These are phyloP conservation scores for Sphenodon punctatus DNA, from an alignment of 2,797 vertebrate genomes.

Conservation along the genomic window DNA sequence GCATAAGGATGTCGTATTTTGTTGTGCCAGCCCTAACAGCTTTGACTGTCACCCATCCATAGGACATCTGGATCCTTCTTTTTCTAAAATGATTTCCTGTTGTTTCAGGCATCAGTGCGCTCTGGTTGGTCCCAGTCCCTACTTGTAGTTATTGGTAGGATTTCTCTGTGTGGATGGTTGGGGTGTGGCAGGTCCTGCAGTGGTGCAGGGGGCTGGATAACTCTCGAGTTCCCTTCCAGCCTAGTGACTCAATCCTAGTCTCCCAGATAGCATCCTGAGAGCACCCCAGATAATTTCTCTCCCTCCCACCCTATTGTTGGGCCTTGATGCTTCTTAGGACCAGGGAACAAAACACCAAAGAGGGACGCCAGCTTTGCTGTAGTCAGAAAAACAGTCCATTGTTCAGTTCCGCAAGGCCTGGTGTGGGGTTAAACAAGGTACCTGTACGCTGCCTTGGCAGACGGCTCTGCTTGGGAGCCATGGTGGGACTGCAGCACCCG, in stretches of 20 bases:
- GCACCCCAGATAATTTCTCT: background rate
- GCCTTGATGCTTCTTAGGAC: background rate
- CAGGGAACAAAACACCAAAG: too few species aligned
- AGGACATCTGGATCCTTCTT: too few species aligned
- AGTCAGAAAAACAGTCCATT: background rate
- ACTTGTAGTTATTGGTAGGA: too few species aligned
- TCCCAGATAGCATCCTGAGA: slow-evolving; percentile 4
- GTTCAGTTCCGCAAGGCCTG: background rate
- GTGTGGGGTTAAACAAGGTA: background rate
- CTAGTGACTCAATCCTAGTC: background rate
- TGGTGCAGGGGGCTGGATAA: background rate
- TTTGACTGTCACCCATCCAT: too few species aligned
- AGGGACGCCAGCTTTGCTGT: background rate
- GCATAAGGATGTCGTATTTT: too few species aligned
- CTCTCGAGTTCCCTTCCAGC: background rate
- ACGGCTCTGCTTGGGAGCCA: background rate
- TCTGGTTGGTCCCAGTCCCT: too few species aligned
- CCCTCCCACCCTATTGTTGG: background rate
- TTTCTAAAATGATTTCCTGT: too few species aligned
- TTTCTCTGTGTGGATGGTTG: too few species aligned
- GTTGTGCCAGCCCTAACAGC: too few species aligned
- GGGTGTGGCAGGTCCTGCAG: too few species aligned
- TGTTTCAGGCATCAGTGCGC: too few species aligned
- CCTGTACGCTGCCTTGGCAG: background rate
- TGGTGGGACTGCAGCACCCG: background rate